Evolutionary conservation across 2,113 vertebrate species (phyloP).

Genomic region (Microtus montanus): DNA sequence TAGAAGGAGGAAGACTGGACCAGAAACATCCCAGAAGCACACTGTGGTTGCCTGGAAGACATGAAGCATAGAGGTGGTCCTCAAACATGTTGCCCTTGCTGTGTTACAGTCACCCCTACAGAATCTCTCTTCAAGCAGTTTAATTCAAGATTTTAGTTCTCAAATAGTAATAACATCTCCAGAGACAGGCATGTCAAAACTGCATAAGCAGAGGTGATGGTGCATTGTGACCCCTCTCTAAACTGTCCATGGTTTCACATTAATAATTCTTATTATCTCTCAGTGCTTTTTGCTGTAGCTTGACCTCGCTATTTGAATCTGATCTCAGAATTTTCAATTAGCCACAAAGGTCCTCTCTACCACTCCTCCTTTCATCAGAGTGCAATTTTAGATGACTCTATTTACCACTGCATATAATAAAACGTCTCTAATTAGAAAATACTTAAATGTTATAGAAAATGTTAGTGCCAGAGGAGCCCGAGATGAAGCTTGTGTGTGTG

Average conservation of each 20-base stretch:
- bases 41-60: background rate
- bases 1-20: background rate
- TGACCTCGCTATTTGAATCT: background rate
- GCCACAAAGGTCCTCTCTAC: background rate
- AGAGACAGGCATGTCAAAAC: background rate
- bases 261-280: background rate
- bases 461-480: background rate
- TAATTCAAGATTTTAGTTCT: background rate
- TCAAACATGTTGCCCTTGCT: no score
- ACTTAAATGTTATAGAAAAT: background rate
- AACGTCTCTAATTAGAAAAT: background rate
- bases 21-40: background rate
- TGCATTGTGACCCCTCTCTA: background rate
- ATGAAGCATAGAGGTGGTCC: background rate
- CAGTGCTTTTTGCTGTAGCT: background rate
- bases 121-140: background rate
- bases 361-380: background rate
- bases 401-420: background rate
- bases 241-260: background rate
- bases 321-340: background rate
- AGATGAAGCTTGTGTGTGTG: background rate
- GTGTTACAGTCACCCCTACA: background rate
- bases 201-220: background rate
- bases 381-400: slow-evolving; percentile 4
- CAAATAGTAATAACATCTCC: background rate